Evolutionary conservation across 2,888 invertebrate genomes (phyloP), one percentile per base, ranked within the genome.

Genomic region (Drosophila mimetica): DNA sequence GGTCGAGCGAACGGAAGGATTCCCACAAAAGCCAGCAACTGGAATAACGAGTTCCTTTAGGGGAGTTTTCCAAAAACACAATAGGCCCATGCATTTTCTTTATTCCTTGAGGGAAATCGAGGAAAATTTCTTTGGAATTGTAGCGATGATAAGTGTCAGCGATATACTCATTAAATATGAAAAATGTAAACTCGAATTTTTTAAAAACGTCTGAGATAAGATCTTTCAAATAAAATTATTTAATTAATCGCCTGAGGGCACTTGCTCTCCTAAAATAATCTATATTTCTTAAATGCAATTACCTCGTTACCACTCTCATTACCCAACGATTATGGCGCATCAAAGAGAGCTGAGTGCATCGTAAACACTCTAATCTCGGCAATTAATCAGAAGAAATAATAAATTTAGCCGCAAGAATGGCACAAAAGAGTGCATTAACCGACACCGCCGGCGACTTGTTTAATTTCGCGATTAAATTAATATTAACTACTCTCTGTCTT

Each of bases 381-480:
- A 11, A 65, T 66, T 42, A 42, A 41, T 66, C 47, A 28, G 57
- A 30, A 36, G 25, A 34, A 44, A 32, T 25, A 18, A 57, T 57
- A 57, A 66, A 57, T 55, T 64, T 39, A 63, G 41, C 13, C 22
- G 46, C 9, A 18, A 36, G 48, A 55, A 36, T 6, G n/a, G 32
- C 54, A 48, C 65, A 48, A 61, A 59, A 69, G 73, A 80, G 82
- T 84, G 85, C 82, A 84, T 77, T 86, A 79, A 69, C 58, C 74
- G 58, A 64, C 50, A 51, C 51, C 39, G 20, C 3, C n/a, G 34
- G 77, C 73, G 73, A 63, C 61, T 72, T 53, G 75, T 75, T 81
- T 76, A 77, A 78, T 77, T 72, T 34, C 57, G 65, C 65, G 71
- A 80, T 84, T 61, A 77, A 78, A 86, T 85, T 85, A 81, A 85